phyloP scores from a whole-genome alignment of 1,140 invertebrate species.

The Micrasema longulum region DNA sequence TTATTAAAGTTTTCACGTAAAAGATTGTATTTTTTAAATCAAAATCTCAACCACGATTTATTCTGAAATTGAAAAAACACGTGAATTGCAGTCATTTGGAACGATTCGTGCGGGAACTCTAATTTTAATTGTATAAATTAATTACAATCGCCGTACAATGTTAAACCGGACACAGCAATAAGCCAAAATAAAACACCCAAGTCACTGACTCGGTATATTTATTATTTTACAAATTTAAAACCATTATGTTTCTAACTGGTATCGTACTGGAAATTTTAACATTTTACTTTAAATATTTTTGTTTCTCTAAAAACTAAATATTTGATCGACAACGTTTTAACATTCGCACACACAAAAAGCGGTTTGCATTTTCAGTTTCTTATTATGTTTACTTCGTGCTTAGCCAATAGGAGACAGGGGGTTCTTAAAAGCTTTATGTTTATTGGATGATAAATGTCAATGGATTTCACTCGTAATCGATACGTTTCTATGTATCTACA shows the following conservation, averaged over 20 bases:
- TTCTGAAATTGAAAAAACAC: constrained; percentile 26
- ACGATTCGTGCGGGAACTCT: constrained; percentile 44
- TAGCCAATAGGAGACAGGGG: constrained; percentile 8
- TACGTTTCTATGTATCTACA: background rate
- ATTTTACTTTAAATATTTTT: no score
- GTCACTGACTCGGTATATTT: constrained; percentile 34
- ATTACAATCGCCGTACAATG: constrained; percentile 40
- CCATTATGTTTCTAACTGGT: no score
- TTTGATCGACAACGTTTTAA: no score
- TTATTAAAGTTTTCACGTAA: constrained; percentile 8
- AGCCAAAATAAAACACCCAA: constrained; percentile 38
- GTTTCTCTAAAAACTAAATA: no score
- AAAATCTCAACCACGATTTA: background rate
- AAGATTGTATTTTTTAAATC: constrained; percentile 17
- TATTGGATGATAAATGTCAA: constrained; percentile 3
- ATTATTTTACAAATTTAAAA: background rate
- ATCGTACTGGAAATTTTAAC: no score
- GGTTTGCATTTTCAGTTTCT: background rate
- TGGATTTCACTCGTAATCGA: constrained; percentile 18
- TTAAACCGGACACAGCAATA: constrained; percentile 44
- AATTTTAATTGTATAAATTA: constrained; percentile 56
- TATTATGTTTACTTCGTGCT: constrained; percentile 28
- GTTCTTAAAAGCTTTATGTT: background rate
- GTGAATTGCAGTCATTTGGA: constrained; percentile 42
- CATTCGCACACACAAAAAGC: no score